Conservation (phyloP, 2,888 invertebrate species). For the Trachelus tabidus region DNA sequence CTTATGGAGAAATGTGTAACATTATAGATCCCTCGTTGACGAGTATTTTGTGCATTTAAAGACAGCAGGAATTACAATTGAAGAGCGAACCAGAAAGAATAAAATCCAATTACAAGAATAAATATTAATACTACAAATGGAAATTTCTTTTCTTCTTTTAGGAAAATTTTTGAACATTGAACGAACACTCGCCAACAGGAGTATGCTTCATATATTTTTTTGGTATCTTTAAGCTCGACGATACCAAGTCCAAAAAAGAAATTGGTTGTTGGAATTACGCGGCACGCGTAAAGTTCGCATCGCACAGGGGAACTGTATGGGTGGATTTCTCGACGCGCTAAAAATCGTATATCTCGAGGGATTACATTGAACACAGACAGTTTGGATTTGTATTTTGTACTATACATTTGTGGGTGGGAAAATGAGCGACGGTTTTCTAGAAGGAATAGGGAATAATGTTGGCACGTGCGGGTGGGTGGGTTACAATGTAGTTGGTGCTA, state of each 20-base stretch:
- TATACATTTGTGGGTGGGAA: conserved; percentile 28
- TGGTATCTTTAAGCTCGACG: background rate
- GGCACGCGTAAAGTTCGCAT: background rate
- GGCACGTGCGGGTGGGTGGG: conserved; percentile 21
- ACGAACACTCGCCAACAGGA: background rate
- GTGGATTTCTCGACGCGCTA: background rate
- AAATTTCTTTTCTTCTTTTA: background rate
- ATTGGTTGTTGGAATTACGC: background rate
- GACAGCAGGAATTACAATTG: background rate
- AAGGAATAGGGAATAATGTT: background rate
- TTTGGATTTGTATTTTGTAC: conserved; percentile 34
- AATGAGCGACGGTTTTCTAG: background rate
- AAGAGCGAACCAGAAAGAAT: background rate
- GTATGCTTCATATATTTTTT: background rate
- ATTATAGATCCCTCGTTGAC: background rate
- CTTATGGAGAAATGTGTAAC: background rate
- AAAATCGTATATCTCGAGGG: conserved; percentile 11
- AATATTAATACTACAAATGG: too few species aligned
- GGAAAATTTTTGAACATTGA: background rate
- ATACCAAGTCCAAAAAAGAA: background rate
- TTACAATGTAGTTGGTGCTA: conserved; percentile 20
- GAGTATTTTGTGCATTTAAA: background rate
- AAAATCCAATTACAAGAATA: background rate
- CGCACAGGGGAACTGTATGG: background rate
- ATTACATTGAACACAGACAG: conserved; percentile 35